A percentile compares a stretch with the other conserved stretches of the same genome.
phyloP scores from a whole-genome alignment of 1,140 invertebrate genomes.

The Leptopilina boulardi region DNA sequence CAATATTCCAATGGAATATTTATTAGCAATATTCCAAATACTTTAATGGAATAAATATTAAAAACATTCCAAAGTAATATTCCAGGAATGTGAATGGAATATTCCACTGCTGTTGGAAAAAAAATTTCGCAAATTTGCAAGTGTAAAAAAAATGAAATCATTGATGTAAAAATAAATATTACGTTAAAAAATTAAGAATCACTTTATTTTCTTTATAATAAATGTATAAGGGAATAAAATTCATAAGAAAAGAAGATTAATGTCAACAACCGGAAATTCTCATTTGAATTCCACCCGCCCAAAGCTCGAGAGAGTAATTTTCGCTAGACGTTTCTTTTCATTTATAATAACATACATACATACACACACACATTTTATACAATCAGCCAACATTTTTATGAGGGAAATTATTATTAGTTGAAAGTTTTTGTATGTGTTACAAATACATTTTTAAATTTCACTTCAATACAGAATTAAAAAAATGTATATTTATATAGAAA shows the following conservation, averaged over 20 bases:
- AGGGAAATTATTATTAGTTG: neutral
- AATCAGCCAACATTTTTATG: neutral
- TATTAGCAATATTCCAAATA: too few species aligned
- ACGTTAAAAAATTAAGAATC: too few species aligned
- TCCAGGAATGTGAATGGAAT: too few species aligned
- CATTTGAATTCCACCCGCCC: neutral
- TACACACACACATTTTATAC: neutral
- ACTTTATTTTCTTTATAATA: neutral
- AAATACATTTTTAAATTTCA: neutral
- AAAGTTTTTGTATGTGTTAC: neutral
- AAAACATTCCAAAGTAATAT: too few species aligned
- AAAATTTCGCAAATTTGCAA: too few species aligned
- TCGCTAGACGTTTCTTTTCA: conserved; percentile 1
- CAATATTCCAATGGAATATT: too few species aligned
- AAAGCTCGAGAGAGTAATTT: neutral
- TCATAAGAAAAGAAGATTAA: conserved; percentile 11
- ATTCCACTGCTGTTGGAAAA: too few species aligned
- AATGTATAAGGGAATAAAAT: neutral
- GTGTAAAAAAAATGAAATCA: too few species aligned
- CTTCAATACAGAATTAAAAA: neutral
- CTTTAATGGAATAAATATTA: too few species aligned
- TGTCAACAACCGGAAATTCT: neutral
- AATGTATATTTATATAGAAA: neutral
- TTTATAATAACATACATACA: neutral
- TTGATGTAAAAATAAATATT: too few species aligned